Evolutionary conservation across 2,888 invertebrate genomes (phyloP), one percentile per base, ranked within the genome.

Genomic region (Tortrix viridana): DNA sequence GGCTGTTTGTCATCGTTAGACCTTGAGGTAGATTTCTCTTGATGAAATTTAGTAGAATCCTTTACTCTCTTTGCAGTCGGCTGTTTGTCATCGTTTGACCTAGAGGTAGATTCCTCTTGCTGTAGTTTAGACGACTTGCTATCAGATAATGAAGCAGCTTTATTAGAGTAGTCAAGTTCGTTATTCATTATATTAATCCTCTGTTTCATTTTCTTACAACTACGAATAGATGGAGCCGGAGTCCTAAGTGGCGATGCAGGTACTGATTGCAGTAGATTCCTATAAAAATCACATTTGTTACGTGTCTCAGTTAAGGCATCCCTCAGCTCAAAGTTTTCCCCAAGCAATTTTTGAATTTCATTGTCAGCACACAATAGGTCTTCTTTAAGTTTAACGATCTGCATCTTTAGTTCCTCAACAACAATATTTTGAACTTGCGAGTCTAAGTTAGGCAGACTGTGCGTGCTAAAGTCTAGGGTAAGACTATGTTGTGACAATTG

Each of bases 231-330:
- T 6, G 18, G 6, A 43, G 16, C 43, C 1, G 44, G 44, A 18
- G 44, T 44, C 16, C 16, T 43, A 43, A n/a, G 43, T 16, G 43
- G 5, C 5, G n/a, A 12, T 3, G 14, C 16, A 16, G 14, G 9
- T 7, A 6, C 5, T 1, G 6, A 5, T 19, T 44, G 12, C 18
- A 44, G 6, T 19, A 44, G 3, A 44, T n/a, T 44, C n/a, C 19
- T 44, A 44, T 44, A 44, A 44, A 44, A 19, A 19, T 44, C 44
- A 44, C 44, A 19, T 19, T 19, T 44, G 5, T 44, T 44, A 7
- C 44, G 44, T 18, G 44, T 44, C 9, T 19, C 44, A 7, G 6
- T 18, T 44, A 44, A 44, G 7, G 19, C n/a, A 19, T 44, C 44
- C 9, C 19, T 5, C 19, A 44, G n/a, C 19, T 44, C 44, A 9